Conservation (phyloP, 2,797 vertebrate genomes). For the Peromyscus nudipes region DNA sequence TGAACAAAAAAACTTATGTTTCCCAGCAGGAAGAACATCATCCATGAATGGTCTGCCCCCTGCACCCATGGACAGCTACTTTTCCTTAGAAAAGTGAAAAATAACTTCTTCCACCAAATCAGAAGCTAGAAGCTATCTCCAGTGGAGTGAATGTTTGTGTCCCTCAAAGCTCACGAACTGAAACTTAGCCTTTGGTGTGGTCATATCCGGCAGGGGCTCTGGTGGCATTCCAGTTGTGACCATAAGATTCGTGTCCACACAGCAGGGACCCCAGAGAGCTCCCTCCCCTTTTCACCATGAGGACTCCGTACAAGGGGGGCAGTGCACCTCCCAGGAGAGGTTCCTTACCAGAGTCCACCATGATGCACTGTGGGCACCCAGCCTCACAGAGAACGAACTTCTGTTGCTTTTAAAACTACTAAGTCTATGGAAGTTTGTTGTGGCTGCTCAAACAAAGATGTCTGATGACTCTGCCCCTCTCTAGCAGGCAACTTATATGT, state of each 20-base stretch:
- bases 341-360: neutral
- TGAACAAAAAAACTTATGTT: neutral
- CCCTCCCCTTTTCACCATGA: neutral
- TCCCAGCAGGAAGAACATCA: neutral
- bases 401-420: neutral
- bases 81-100: neutral
- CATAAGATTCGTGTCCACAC: neutral
- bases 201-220: neutral
- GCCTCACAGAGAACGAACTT: neutral
- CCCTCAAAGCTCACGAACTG: neutral
- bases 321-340: neutral
- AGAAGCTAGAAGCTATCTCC: neutral
- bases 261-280: neutral
- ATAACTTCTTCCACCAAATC: neutral
- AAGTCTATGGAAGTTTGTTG: neutral
- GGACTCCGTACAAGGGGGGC: neutral
- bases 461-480: neutral
- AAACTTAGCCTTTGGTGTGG: neutral
- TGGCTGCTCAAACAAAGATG: neutral
- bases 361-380: neutral
- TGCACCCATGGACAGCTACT: neutral
- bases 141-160: neutral
- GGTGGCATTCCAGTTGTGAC: neutral
- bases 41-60: neutral
- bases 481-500: neutral